A percentile compares a stretch with the other conserved stretches of the same genome.
These are phyloP conservation scores for Galaxea fascicularis DNA, from an alignment of 92 coral and sea anemone genomes.

Conservation along the genomic window DNA sequence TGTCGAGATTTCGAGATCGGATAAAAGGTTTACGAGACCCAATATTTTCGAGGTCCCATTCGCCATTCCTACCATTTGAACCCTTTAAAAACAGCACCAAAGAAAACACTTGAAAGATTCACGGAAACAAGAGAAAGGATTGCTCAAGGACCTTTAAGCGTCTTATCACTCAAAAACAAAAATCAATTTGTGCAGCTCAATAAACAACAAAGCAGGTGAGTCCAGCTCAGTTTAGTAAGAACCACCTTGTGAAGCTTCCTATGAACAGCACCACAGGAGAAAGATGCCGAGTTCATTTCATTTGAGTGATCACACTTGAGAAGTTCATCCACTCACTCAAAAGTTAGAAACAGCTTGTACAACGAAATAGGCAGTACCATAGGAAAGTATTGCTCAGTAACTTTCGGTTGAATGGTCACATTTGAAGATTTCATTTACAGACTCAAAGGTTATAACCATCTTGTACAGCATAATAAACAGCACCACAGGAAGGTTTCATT, in stretches of 20 bases:
- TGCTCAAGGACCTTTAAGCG: too few species aligned
- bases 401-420: too few species aligned
- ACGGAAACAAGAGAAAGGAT: too few species aligned
- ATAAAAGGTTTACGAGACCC: too few species aligned
- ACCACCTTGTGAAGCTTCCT: neutral
- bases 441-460: neutral
- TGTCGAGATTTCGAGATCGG: too few species aligned
- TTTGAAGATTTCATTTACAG: neutral
- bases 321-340: neutral
- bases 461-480: neutral
- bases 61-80: too few species aligned
- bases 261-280: neutral
- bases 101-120: too few species aligned
- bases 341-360: neutral
- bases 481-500: neutral
- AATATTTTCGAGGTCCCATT: too few species aligned
- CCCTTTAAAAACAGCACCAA: too few species aligned
- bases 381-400: neutral
- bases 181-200: too few species aligned
- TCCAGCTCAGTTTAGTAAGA: neutral
- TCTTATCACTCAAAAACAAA: too few species aligned
- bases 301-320: neutral
- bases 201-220: neutral
- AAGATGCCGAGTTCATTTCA: neutral
- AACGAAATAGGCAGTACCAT: neutral